These are phyloP conservation scores for Pyralis farinalis DNA, from an alignment of 2,888 invertebrate species.

Conservation along the genomic window DNA sequence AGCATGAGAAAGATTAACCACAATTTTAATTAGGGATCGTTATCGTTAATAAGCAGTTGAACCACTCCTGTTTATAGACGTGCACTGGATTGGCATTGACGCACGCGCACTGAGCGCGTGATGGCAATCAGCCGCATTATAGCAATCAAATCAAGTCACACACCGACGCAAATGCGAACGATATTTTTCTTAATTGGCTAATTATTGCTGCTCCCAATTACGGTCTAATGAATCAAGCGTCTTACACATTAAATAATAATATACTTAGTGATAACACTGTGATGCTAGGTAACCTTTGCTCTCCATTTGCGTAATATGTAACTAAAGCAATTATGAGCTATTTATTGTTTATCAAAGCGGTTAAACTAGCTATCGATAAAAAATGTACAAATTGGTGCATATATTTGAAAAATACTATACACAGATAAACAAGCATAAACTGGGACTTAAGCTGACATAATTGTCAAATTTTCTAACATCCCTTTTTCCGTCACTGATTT, in stretches of 20 bases:
- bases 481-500: too few relatives aligned
- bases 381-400: too few relatives aligned
- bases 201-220: constrained; percentile 31
- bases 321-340: too few relatives aligned
- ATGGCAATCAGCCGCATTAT: constrained; percentile 35
- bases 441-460: too few relatives aligned
- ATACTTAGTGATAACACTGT: constrained; percentile 21
- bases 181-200: constrained; percentile 34
- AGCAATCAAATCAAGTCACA: constrained; percentile 27
- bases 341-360: too few relatives aligned
- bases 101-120: constrained; percentile 35
- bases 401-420: too few relatives aligned
- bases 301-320: too few relatives aligned
- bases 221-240: constrained; percentile 26
- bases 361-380: too few relatives aligned
- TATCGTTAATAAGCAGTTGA: constrained; percentile 36
- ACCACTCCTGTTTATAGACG: constrained; percentile 16
- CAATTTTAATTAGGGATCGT: constrained; percentile 38
- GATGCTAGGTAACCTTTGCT: constrained; percentile 15
- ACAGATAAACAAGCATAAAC: too few relatives aligned
- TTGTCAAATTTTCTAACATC: too few relatives aligned
- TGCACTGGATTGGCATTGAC: constrained; percentile 19
- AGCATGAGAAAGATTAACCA: constrained; percentile 4
- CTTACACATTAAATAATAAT: constrained; percentile 16
- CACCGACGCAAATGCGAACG: constrained; percentile 21